Evolutionary conservation across 2,113 vertebrate species (phyloP), one percentile per base, ranked within the genome.

Genomic region (Pyxicephalus adspersus): DNA sequence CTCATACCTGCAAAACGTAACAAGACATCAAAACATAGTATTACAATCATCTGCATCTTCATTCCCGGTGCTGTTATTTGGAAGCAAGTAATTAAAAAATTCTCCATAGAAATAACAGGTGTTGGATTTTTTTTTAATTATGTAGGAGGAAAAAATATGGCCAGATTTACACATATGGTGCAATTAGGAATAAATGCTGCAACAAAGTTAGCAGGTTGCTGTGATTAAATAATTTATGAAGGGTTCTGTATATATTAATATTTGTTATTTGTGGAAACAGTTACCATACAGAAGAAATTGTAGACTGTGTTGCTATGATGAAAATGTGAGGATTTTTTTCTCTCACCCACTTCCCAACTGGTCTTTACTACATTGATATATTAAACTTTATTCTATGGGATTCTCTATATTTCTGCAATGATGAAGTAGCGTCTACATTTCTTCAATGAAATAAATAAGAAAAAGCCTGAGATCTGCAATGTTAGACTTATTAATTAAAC

Each of bases 141-240:
- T 57, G 65, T 70, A 70, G 77, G 77, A 79, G 65, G 77, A 67
- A 79, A 61, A 79, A 79, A 79, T 79, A 70, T 70, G 77, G 31
- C 29, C 54, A 68, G 64, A 65, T 70, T 79, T 51, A 60, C 54
- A 79, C 77, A 79, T 70, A 79, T 68, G 77, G 54, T 60, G 51
- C 77, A 70, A 79, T 79, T 79, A 79, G 54, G 17, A 70, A 34
- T 68, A 34, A 78, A 78, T 25, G 76, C 26, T 77, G 60, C 76
- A 66, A 55, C 58, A 50, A 50, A 74, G 15, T 64, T 64, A 65
- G 67, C 76, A 58, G 64, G 64, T 67, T 57, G 52, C 51, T 78
- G 28, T 78, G n/a, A 34, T 58, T 78, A 55, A 66, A 78, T 78
- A 78, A 78, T 57, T 52, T 58, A 78, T 67, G 51, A 55, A 68